Percentiles rank a stretch among this genome's conserved stretches.
These are phyloP conservation scores for Sphaerodactylus townsendi DNA, from an alignment of 2,113 vertebrate genomes.

Conservation along the genomic window DNA sequence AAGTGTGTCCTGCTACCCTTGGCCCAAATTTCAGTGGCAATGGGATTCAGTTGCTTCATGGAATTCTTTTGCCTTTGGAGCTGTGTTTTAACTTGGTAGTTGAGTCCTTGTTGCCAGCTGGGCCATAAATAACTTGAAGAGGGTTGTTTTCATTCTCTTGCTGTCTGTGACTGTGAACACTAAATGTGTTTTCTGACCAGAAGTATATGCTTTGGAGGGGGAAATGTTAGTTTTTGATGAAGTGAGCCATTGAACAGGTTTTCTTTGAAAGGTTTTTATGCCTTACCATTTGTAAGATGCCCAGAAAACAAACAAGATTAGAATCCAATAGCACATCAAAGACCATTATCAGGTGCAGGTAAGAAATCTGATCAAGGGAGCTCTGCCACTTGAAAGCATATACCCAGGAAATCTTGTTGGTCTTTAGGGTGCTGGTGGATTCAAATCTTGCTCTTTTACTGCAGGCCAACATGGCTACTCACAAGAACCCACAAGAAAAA, in stretches of 20 bases:
- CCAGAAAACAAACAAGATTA: no score
- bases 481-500: no score
- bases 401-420: no score
- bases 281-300: not conserved
- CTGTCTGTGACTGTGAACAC: not conserved
- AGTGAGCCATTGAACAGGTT: not conserved
- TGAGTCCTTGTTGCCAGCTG: rapidly evolving
- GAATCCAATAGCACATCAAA: no score
- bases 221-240: not conserved
- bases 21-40: conserved; percentile 42
- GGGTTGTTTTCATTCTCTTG: not conserved
- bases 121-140: not conserved
- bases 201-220: not conserved
- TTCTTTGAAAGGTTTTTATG: not conserved
- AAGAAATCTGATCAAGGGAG: no score
- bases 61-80: not conserved
- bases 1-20: conserved; percentile 41
- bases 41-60: rapidly evolving
- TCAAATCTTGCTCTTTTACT: no score
- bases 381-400: no score
- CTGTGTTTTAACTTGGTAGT: conserved; percentile 18
- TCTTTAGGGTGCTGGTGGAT: no score
- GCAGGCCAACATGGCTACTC: no score
- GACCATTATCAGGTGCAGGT: no score
- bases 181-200: not conserved